A percentile compares a stretch with the other conserved stretches of the same genome.
These are phyloP conservation scores for Rhamphomyia laevipes DNA, from an alignment of 2,888 invertebrate species.

Conservation along the genomic window DNA sequence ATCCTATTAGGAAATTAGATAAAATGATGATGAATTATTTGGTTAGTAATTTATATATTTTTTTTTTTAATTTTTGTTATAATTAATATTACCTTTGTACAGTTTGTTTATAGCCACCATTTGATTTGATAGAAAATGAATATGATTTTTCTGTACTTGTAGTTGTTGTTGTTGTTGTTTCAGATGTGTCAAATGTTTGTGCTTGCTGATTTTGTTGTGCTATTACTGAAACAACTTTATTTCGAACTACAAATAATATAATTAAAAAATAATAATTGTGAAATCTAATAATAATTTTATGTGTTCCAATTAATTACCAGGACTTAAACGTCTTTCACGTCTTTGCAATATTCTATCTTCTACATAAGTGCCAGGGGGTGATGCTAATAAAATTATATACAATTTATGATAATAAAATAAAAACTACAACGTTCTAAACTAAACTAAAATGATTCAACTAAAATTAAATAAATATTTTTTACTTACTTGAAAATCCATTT, in stretches of 20 bases:
- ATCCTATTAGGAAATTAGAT: too few relatives aligned
- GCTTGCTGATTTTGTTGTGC: slow-evolving; percentile 22
- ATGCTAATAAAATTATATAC: slow-evolving; percentile 10
- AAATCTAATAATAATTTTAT: neutral
- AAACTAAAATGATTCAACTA: slow-evolving; percentile 6
- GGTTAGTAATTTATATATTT: neutral
- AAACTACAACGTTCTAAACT: neutral
- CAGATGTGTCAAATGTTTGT: slow-evolving; percentile 17
- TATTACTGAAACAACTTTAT: slow-evolving; percentile 13
- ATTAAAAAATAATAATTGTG: slow-evolving; percentile 1
- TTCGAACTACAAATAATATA: neutral
- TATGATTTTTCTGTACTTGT: slow-evolving; percentile 30
- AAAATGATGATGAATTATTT: neutral
- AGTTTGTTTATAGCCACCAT: slow-evolving; percentile 44
- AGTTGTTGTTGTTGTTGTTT: slow-evolving; percentile 15
- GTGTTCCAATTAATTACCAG: slow-evolving; percentile 28
- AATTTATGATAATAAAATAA: slow-evolving; percentile 4
- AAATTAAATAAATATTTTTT: neutral
- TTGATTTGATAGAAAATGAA: slow-evolving; percentile 45
- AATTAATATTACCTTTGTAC: slow-evolving; percentile 31
- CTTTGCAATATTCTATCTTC: slow-evolving; percentile 36
- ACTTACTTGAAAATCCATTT: slow-evolving; percentile 1
- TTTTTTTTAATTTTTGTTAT: neutral
- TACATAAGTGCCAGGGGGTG: slow-evolving; percentile 30
- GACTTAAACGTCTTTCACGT: slow-evolving; percentile 35